These are phyloP conservation scores for Sparidentex hasta DNA, from an alignment of 2,797 vertebrate species.

Conservation along the genomic window DNA sequence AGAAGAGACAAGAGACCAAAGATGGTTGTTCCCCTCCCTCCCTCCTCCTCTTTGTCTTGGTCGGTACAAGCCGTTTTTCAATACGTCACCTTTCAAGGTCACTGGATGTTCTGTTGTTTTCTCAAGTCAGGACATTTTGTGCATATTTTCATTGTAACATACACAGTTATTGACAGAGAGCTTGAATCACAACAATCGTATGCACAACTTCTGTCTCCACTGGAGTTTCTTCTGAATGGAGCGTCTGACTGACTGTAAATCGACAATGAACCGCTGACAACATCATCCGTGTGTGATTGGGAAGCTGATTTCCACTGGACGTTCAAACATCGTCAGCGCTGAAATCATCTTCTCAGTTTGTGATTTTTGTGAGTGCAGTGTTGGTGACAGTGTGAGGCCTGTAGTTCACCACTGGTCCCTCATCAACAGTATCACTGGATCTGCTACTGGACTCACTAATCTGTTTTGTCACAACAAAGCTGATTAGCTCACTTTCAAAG, in stretches of 20 bases:
- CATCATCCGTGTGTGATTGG: not conserved
- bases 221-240: not conserved
- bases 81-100: conserved; percentile 55
- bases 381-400: conserved; percentile 7
- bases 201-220: not conserved
- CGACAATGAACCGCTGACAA: not conserved
- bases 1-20: conserved; percentile 47
- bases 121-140: conserved; percentile 28
- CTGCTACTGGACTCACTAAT: conserved; percentile 27
- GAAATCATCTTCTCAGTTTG: not conserved
- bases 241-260: not conserved
- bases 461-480: conserved; percentile 25
- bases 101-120: conserved; percentile 11
- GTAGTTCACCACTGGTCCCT: conserved; percentile 3
- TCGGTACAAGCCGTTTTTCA: conserved; percentile 7
- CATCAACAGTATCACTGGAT: conserved; percentile 12
- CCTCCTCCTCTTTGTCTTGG: conserved; percentile 13
- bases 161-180: not conserved
- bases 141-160: no score
- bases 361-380: not conserved
- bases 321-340: not conserved
- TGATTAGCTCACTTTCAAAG: conserved; percentile 35
- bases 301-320: not conserved
- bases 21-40: conserved; percentile 37
- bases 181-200: not conserved